Conservation (phyloP, 2,888 invertebrate genomes). For the Dynastes hyllus region DNA sequence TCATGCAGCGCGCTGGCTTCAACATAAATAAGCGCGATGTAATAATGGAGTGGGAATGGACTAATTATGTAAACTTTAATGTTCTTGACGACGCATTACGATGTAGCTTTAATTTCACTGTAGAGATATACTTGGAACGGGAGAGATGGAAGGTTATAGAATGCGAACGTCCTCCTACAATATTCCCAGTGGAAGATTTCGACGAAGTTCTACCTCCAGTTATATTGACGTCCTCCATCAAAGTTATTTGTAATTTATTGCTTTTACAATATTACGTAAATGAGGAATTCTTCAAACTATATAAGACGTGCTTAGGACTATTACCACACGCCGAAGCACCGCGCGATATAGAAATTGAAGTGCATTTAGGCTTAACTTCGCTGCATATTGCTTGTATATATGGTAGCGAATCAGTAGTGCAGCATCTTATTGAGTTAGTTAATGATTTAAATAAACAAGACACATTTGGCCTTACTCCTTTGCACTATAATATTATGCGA, state of each 20-base stretch:
- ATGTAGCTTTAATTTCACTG: background rate
- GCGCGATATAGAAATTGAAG: background rate
- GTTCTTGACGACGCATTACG: background rate
- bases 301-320: background rate
- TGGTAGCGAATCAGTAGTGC: background rate
- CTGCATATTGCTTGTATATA: background rate
- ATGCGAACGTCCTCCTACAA: background rate
- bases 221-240: background rate
- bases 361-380: background rate
- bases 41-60: background rate
- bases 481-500: background rate
- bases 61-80: background rate
- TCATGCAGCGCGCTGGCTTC: background rate
- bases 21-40: background rate
- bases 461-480: background rate
- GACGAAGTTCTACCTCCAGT: background rate
- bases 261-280: background rate
- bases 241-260: background rate
- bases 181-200: background rate
- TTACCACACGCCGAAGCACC: background rate
- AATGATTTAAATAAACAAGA: background rate
- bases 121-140: background rate
- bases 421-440: constrained; percentile 1
- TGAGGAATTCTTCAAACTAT: background rate
- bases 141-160: background rate